Conservation (phyloP, 2,113 vertebrate species). For the Brachyhypopomus occidentalis region DNA sequence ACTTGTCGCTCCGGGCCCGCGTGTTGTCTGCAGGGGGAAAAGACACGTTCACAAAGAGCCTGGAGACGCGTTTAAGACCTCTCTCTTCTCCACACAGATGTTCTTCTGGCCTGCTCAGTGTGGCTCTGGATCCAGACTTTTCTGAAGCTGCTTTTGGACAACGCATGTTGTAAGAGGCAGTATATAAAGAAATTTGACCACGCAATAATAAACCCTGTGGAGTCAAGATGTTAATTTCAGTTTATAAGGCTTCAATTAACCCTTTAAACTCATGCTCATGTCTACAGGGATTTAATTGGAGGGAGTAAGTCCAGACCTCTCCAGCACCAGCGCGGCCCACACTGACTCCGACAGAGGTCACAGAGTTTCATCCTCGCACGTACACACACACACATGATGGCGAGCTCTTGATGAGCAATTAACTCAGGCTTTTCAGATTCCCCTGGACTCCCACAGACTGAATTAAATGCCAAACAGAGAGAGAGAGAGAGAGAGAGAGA, state of each 20-base stretch:
- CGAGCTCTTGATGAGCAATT: constrained; percentile 24
- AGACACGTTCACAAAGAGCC: neutral
- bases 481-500: neutral
- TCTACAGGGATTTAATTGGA: no score
- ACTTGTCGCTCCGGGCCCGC: constrained; percentile 84
- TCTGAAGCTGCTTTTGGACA: no score
- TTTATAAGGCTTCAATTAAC: neutral
- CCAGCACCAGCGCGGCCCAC: no score
- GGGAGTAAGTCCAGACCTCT: no score
- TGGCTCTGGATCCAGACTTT: no score
- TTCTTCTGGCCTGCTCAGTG: no score
- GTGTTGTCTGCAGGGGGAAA: constrained; percentile 82
- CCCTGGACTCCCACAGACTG: constrained; percentile 9
- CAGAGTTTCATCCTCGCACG: neutral
- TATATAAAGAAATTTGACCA: no score
- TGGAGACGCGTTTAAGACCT: no score
- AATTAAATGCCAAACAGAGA: constrained; percentile 30
- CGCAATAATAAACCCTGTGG: neutral
- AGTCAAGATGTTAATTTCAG: neutral
- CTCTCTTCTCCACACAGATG: no score
- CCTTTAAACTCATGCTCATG: neutral
- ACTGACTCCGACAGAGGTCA: constrained; percentile 11
- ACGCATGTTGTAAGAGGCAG: no score
- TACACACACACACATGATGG: no score
- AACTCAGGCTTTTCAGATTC: constrained; percentile 33